Base-by-base conservation (phyloP, 2,113 vertebrate species). In the Eublepharis macularius region DNA sequence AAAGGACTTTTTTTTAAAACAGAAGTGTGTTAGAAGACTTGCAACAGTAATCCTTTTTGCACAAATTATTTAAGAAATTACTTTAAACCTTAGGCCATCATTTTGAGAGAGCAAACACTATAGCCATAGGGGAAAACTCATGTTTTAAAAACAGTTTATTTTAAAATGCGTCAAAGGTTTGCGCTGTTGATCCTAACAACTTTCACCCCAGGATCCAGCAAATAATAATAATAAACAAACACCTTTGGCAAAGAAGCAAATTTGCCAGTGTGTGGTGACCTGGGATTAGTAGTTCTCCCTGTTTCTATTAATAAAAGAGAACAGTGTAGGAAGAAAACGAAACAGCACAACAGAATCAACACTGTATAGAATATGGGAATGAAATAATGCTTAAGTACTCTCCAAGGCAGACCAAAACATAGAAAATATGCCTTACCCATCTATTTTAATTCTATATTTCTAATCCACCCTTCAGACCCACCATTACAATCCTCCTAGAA, bases 181-280 rank as follows among this genome's bases (percentile, higher is more conserved):
- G 5, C 2, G 0, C 7, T 2, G 12, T 49, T 16, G 4, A 79
- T 0, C 1, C 17, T 1, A 0, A 3, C 4, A 54, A 43, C 57
- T 26, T 73, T 47, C 29, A 9, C 81, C 21, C 66, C 75, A 21
- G 68, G 32, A n/a, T 1, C 41, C 29, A 17, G 19, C 51, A 54
- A 54, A 54, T 19, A 54, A 54, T 19, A 54, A 54, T 19, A 54
- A 54, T 54, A 54, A 54, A 54, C 14, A 54, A 54, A 54, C 17
- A 54, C 6, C 17, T 54, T 54, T 24, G 45, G 1, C 13, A 82
- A 60, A 80, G 21, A n/a, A 75, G 19, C 17, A 6, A 32, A 49
- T 66, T 45, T 21, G 5, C 12, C 45, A 51, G 41, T 2, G 41
- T 39, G 21, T n/a, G 49, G 73, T 39, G 1, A 36, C 21, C 2